Base-by-base conservation (phyloP, 2,888 invertebrate species). In the Callimorpha dominula region DNA sequence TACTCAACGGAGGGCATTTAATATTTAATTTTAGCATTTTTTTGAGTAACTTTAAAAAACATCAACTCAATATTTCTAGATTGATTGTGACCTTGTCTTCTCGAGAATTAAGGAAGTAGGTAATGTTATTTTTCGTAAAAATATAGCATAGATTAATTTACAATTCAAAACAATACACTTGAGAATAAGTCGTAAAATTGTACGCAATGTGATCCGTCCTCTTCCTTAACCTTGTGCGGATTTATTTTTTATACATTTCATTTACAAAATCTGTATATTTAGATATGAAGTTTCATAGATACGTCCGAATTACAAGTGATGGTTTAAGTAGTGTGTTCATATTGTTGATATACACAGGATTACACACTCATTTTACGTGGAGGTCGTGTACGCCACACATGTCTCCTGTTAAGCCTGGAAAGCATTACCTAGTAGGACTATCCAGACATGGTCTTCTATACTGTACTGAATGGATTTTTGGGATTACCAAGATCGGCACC, bases 1-100 rank as follows among this genome's bases (percentile, higher is more conserved):
- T 5, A 60, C 31, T 14, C 14, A 60, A 60, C 14, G 4, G 12
- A 60, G 20, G 12, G 12, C 3, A 60, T 12, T 12, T 31, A 60
- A 60, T 7, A 7, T n/a, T n/a, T n/a, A n/a, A n/a, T n/a, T n/a
- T n/a, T n/a, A 60, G 20, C 1, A 12, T 60, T 8, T 49, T 15
- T 49, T 46, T 11, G 60, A 11, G 31, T 17, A 46, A 60, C 20
- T 60, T 12, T 43, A 43, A 43, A 20, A 68, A 57, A 66, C 40
- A 60, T 49, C 1, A 31, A 60, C 14, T 60, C 31, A 60, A 31
- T 14, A 68, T 68, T 15, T 60, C 49, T 60, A 60, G 43, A 17
- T 49, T 46, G 11, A 49, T 20, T 14, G n/a, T 60, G 68, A 75
- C 67, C 46, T 64, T 67, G 72, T 49, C 31, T 46, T 49, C 60